Conservation (phyloP, 2,888 invertebrate species). For the Oscheius sp. region DNA sequence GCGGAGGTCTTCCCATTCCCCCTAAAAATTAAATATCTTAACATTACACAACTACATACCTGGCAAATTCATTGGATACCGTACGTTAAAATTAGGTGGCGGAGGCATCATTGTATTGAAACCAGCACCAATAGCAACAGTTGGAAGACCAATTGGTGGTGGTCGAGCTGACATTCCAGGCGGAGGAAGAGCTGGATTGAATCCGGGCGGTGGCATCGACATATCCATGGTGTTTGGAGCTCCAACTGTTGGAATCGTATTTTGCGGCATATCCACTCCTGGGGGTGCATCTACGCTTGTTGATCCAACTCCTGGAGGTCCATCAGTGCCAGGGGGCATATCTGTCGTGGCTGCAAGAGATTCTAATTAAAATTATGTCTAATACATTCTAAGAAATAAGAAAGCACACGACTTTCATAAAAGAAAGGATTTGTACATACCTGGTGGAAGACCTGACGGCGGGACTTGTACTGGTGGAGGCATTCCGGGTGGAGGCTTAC, state of each 20-base stretch:
- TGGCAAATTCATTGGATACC: conserved; percentile 8
- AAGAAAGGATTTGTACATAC: not conserved
- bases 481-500: conserved; percentile 46
- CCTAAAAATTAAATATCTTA: not conserved
- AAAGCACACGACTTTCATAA: not conserved
- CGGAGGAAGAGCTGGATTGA: conserved; percentile 49
- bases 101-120: conserved; percentile 29
- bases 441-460: conserved; percentile 5
- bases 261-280: conserved; percentile 25
- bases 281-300: no score
- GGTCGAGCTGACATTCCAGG: conserved; percentile 39
- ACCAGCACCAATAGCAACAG: conserved; percentile 32
- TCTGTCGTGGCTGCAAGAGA: not conserved
- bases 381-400: not conserved
- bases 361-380: not conserved
- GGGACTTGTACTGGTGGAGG: conserved; percentile 3
- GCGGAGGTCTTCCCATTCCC: conserved; percentile 23
- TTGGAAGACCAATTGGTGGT: conserved; percentile 31
- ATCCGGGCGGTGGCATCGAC: conserved; percentile 35
- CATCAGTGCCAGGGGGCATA: conserved; percentile 15
- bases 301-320: conserved; percentile 24
- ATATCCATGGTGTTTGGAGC: conserved; percentile 8
- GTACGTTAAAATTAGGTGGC: conserved; percentile 6
- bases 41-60: not conserved
- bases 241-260: conserved; percentile 15